Evolutionary conservation across 2,888 invertebrate genomes (phyloP), one percentile per base, ranked within the genome.

Genomic region (Athetis lepigone): DNA sequence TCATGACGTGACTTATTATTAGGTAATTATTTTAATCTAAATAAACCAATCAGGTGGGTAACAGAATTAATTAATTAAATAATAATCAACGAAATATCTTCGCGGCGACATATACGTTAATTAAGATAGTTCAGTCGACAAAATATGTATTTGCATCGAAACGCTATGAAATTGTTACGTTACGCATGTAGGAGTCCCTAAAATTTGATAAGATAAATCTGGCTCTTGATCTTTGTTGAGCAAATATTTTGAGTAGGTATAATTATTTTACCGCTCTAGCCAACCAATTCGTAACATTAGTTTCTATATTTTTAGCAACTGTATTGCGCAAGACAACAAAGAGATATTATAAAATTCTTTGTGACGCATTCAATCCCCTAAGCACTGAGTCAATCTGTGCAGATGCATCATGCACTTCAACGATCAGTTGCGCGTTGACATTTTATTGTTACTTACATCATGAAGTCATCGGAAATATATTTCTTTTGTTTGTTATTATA

Each of bases 341-440:
- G 54, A 50, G 39, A 68, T 68, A 56, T 62, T 46, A 75, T 68
- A 72, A 70, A 72, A 70, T 78, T 72, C 82, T 79, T 84, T 84
- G 82, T 85, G 85, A 84, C 81, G 75, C 77, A 81, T 75, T n/a
- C n/a, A 52, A 65, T 47, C 64, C 54, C 46, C 39, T 25, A 47
- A 45, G 50, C 56, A 46, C 21, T 81, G 84, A 85, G 75, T 83
- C 82, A 82, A 77, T 68, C 68, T 60, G 55, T 56, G 73, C 85
- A 82, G 84, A 83, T 84, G 85, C 78, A 81, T 77, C 80, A 83
- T 84, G 85, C 78, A 81, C 78, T 80, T 76, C 66, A 78, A 74
- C 70, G 66, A 19, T 69, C 23, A 37, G 64, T 75, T 68, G 72
- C 76, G 75, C 42, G 56, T 50, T 73, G 69, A 66, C 77, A 80